Evolutionary conservation across 2,797 vertebrate species (phyloP).

Genomic region (Paramormyrops hopkinsi): DNA sequence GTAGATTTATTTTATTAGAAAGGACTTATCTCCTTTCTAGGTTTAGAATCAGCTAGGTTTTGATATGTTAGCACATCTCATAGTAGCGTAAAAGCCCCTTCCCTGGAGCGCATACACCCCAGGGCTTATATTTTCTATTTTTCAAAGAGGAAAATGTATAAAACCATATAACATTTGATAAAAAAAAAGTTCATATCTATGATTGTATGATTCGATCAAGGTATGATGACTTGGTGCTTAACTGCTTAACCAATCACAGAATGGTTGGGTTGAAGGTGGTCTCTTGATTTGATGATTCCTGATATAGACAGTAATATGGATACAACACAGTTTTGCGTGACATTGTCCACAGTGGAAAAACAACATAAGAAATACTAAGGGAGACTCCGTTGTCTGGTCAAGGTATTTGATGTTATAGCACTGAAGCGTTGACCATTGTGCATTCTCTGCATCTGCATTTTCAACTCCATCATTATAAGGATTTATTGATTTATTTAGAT

Average conservation of each 20-base stretch:
- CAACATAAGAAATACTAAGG: neutral
- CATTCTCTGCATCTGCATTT: neutral
- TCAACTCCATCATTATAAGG: neutral
- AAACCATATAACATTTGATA: neutral
- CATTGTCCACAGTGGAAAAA: neutral
- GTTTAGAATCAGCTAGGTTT: neutral
- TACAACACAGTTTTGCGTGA: neutral
- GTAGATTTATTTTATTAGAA: neutral
- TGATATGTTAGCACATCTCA: neutral
- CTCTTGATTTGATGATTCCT: neutral
- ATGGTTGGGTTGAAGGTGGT: neutral
- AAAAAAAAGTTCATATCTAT: neutral
- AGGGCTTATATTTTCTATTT: neutral
- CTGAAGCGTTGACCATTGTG: neutral
- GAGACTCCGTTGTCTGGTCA: neutral
- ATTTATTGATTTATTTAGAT: neutral
- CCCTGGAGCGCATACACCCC: neutral
- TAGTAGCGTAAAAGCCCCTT: neutral
- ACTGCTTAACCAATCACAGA: neutral
- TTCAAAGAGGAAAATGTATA: neutral
- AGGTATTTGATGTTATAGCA: neutral
- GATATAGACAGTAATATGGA: neutral
- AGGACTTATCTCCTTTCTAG: neutral
- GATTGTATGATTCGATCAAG: neutral
- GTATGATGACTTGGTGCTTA: neutral